Evolutionary conservation across 1,140 invertebrate genomes (phyloP).

Genomic region (Drosophila nasuta): DNA sequence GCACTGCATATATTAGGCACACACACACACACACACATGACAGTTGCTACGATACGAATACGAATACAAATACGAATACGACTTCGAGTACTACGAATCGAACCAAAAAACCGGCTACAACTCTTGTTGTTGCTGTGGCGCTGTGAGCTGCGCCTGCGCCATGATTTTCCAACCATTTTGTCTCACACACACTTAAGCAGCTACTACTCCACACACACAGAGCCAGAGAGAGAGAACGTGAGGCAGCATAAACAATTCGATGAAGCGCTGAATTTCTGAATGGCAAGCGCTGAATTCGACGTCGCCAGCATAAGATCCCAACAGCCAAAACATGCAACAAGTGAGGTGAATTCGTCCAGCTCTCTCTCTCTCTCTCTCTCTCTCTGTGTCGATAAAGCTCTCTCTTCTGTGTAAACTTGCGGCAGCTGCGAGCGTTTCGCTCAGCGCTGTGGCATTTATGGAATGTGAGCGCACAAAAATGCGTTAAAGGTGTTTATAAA

Average conservation of each 20-base stretch:
- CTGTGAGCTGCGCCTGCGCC: conserved; percentile 53
- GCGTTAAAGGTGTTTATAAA: conserved; percentile 84
- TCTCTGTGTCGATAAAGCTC: conserved; percentile 1
- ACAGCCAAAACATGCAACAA: conserved; percentile 36
- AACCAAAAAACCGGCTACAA: conserved; percentile 69
- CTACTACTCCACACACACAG: conserved; percentile 6
- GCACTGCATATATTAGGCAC: conserved; percentile 45
- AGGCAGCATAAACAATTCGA: conserved; percentile 37
- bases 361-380: conserved; percentile 11
- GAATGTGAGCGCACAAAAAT: conserved; percentile 83
- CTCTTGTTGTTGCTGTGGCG: conserved; percentile 12
- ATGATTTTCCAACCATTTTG: conserved; percentile 83
- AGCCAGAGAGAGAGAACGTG: conserved; percentile 20
- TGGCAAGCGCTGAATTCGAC: conserved; percentile 58
- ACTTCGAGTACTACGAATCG: conserved; percentile 19
- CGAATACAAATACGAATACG: conserved; percentile 16
- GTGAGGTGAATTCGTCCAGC: conserved; percentile 63
- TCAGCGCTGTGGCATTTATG: conserved; percentile 69
- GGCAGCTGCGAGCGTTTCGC: conserved; percentile 19
- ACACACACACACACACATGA: conserved; percentile 28
- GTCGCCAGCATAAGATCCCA: conserved; percentile 3
- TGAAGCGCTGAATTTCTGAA: conserved; percentile 71
- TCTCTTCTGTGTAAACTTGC: background rate
- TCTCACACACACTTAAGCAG: conserved; percentile 51
- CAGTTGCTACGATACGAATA: conserved; percentile 37